These are phyloP conservation scores for Cyclopterus lumpus DNA, from an alignment of 2,797 vertebrate species.

Conservation along the genomic window DNA sequence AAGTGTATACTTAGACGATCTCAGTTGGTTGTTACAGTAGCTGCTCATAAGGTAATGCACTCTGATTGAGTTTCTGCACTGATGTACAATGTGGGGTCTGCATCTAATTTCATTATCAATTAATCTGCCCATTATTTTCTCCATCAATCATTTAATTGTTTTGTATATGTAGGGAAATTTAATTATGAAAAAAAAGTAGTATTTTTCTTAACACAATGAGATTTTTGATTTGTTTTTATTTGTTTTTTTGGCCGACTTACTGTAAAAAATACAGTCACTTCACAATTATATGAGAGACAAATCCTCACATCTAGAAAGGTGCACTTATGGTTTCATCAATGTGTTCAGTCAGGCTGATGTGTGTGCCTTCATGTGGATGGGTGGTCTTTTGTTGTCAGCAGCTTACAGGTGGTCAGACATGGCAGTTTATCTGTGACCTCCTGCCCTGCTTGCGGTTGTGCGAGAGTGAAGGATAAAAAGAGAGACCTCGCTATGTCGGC, in stretches of 20 bases:
- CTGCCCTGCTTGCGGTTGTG: conserved; percentile 13
- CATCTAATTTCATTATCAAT: not conserved
- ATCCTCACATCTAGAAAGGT: conserved; percentile 1
- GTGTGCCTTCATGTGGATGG: conserved; percentile 34
- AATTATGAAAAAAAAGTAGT: not conserved
- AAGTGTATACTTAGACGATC: not conserved
- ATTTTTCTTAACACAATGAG: not conserved
- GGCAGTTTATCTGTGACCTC: conserved; percentile 52
- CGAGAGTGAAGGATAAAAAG: not conserved
- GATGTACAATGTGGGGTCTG: not conserved
- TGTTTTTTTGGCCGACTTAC: not conserved
- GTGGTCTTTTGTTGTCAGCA: conserved; percentile 67
- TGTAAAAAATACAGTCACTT: not conserved
- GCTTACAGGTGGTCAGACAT: conserved; percentile 69
- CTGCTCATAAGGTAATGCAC: not conserved
- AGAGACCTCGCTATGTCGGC: conserved; percentile 26
- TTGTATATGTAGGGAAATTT: not conserved
- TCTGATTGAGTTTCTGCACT: not conserved
- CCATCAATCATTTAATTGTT: not conserved
- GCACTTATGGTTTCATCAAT: not conserved
- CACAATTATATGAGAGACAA: not conserved
- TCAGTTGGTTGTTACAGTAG: not conserved
- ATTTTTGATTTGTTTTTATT: not conserved
- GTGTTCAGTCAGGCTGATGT: conserved; percentile 15
- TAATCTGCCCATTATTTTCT: not conserved